Evolutionary conservation across 2,888 invertebrate genomes (phyloP).

Genomic region (Nezara viridula): DNA sequence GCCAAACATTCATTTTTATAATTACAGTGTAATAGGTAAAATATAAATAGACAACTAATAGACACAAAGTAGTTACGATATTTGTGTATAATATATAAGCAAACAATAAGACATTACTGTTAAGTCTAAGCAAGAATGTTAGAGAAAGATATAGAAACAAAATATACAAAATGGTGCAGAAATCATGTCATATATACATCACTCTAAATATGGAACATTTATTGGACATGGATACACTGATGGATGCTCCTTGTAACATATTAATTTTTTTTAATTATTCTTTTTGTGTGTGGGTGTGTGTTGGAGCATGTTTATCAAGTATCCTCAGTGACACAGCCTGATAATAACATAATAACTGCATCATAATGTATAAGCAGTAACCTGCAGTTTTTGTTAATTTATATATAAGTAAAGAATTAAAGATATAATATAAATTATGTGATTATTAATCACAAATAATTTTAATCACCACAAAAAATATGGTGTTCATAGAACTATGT

Average conservation of each 20-base stretch:
- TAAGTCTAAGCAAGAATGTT: slow-evolving; percentile 63
- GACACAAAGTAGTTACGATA: slow-evolving; percentile 64
- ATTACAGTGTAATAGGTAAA: slow-evolving; percentile 63
- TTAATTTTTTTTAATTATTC: slow-evolving; percentile 8
- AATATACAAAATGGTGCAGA: slow-evolving; percentile 59
- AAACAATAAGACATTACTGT: slow-evolving; percentile 64
- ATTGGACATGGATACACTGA: slow-evolving; percentile 57
- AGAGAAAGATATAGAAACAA: slow-evolving; percentile 63
- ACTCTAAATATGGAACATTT: slow-evolving; percentile 59
- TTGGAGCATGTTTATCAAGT: slow-evolving; percentile 46
- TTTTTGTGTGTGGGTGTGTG: background rate
- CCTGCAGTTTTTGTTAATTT: slow-evolving; percentile 52
- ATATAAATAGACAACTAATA: slow-evolving; percentile 65
- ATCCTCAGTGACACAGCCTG: slow-evolving; percentile 55
- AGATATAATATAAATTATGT: slow-evolving; percentile 57
- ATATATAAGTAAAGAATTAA: slow-evolving; percentile 61
- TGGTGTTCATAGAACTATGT: slow-evolving; percentile 61
- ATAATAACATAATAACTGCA: slow-evolving; percentile 52
- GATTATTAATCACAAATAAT: slow-evolving; percentile 56
- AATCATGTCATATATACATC: slow-evolving; percentile 59
- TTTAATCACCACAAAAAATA: slow-evolving; percentile 56
- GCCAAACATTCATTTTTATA: slow-evolving; percentile 64
- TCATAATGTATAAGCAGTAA: slow-evolving; percentile 52
- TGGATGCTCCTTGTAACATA: slow-evolving; percentile 44
- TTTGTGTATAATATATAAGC: slow-evolving; percentile 64